Base-by-base conservation (phyloP, 2,888 invertebrate species). In the Cerastis rubricosa region DNA sequence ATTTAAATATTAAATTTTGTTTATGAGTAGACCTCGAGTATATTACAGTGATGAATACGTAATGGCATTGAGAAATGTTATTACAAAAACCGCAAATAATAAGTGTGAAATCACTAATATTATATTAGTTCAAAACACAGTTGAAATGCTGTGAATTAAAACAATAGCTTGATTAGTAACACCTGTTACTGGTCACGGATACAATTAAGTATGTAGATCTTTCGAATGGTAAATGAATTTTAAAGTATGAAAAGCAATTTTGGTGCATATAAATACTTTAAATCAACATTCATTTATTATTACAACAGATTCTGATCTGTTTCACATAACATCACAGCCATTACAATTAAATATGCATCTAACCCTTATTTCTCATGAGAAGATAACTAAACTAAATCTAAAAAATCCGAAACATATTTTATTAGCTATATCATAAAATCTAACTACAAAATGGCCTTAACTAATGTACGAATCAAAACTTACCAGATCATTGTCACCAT, bases 401-500 rank as follows among this genome's bases (percentile, higher is more conserved):
- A n/a, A 43, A 63, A 43, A 61, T 63, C 45, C 17, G 17, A 64
- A 1, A 14, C 29, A 59, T 45, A 45, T 25, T 78, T 78, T 43
- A 35, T n/a, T 35, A 65, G 1, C 29, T 49, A 49, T 12, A 49
- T 57, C 0, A 57, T 64, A 40, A 51, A 45, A 45, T 19, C 29
- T 45, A 68, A 59, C 57, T 35, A 47, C 45, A n/a, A 25, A 29
- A 25, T 5, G 17, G 5, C 19, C 71, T 49, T 54, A 43, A 64
- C 19, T 69, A 43, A 40, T 25, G 45, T 66, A 65, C 64, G 59
- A 40, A 76, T 67, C 74, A 71, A 5, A 87, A 93, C 96, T 96
- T 84, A 96, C 96, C 95, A 89, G 78, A 80, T 89, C 88, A 88
- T 85, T 91, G 74, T 91, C 90, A 81, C 93, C 93, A 81, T 95